A percentile compares a stretch with the other conserved stretches of the same genome.
Evolutionary conservation across 2,797 vertebrate genomes (phyloP).

Genomic region (Cuculus canorus): DNA sequence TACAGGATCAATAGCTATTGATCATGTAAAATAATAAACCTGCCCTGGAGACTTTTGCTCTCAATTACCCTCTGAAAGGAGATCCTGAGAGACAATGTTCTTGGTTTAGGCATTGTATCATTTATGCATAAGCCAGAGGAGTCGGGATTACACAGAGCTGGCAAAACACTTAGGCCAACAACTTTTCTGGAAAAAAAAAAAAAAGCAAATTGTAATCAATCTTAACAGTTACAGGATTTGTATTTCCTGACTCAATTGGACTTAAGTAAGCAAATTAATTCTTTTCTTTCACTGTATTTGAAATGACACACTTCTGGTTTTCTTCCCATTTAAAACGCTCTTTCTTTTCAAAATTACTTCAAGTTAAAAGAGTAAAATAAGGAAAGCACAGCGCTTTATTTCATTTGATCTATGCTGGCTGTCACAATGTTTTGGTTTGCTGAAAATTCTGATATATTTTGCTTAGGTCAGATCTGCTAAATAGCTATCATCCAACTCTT

Average conservation of each 20-base stretch:
- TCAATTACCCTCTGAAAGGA: neutral
- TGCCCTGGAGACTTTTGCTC: neutral
- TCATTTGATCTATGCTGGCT: neutral
- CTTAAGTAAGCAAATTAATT: neutral
- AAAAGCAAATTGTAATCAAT: neutral
- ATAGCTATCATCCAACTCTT: neutral
- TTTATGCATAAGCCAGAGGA: neutral
- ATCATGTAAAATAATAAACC: neutral
- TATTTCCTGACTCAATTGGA: neutral
- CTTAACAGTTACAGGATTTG: neutral
- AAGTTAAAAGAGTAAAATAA: neutral
- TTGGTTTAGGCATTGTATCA: neutral
- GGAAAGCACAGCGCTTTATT: neutral
- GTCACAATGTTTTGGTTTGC: neutral
- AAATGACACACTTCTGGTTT: neutral
- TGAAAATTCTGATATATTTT: neutral
- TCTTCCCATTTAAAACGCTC: neutral
- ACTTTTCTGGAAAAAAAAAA: neutral
- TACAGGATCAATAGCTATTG: neutral
- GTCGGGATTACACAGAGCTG: neutral
- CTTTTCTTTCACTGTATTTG: neutral
- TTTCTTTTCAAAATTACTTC: neutral
- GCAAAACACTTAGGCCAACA: neutral
- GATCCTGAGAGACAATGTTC: neutral
- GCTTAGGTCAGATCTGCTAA: neutral